Percentiles rank a stretch among this genome's conserved stretches.
These are phyloP conservation scores for Torymus tubicola DNA, from an alignment of 2,888 invertebrate species.

Conservation along the genomic window DNA sequence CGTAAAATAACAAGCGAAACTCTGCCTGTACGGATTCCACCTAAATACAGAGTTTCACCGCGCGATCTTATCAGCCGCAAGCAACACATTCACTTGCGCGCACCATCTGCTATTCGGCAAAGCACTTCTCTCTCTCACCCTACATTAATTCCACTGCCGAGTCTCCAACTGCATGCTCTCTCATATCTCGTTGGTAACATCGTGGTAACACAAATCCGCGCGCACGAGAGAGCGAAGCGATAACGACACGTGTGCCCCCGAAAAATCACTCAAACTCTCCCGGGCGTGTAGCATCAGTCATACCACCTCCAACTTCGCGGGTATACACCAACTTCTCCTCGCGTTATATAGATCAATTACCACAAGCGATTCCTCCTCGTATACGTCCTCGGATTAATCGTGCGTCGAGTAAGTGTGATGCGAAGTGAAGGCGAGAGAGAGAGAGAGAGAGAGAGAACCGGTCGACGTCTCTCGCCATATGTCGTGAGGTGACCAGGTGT, in stretches of 20 bases:
- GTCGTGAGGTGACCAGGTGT: constrained; percentile 67
- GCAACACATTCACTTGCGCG: no score
- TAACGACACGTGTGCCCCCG: background rate
- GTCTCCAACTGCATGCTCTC: no score
- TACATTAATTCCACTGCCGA: constrained; percentile 24
- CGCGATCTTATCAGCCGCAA: no score
- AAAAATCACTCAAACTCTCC: constrained; percentile 30
- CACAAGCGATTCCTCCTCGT: background rate
- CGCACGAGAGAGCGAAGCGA: constrained; percentile 9
- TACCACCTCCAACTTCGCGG: constrained; percentile 1
- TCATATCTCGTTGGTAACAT: background rate
- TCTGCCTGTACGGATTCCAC: no score
- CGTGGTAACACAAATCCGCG: background rate
- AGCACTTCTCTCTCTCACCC: constrained; percentile 2
- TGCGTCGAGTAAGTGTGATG: background rate
- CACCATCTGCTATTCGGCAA: no score
- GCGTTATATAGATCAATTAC: constrained; percentile 40
- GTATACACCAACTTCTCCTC: background rate
- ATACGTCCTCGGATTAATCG: constrained; percentile 36
- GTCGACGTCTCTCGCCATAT: constrained; percentile 60
- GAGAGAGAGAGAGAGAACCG: background rate
- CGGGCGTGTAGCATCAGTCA: background rate
- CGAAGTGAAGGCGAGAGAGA: background rate
- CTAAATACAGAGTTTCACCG: no score
- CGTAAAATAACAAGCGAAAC: no score